Evolutionary conservation across 2,113 vertebrate species (phyloP).

Genomic region (Nesogale talazaci): DNA sequence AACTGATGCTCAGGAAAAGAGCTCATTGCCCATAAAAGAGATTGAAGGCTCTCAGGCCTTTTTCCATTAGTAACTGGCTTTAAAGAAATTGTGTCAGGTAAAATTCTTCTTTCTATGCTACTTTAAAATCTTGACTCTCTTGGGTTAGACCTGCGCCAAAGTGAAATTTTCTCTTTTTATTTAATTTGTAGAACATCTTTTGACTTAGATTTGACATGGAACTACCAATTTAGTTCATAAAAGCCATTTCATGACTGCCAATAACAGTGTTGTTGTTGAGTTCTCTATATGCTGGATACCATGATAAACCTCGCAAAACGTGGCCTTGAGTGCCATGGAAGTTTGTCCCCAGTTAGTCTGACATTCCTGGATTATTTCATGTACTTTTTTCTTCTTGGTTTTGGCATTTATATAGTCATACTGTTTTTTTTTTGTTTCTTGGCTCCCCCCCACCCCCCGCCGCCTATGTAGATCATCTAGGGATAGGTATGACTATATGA

Average conservation of each 20-base stretch:
- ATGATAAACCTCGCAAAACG: background rate
- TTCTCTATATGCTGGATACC: background rate
- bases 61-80: constrained; percentile 53
- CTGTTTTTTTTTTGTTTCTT: background rate
- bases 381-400: constrained; percentile 47
- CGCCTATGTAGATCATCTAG: background rate
- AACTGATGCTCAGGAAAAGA: constrained; percentile 62
- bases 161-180: constrained; percentile 35
- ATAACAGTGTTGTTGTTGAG: background rate
- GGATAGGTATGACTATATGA: background rate
- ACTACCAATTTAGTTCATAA: constrained; percentile 18
- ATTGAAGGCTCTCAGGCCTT: constrained; percentile 44
- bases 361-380: constrained; percentile 31
- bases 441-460: background rate
- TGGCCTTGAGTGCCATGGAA: constrained; percentile 1
- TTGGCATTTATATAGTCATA: background rate
- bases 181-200: constrained; percentile 40
- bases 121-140: constrained; percentile 41
- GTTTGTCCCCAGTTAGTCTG: background rate
- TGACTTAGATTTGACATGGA: background rate
- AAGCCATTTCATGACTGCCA: background rate
- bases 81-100: constrained; percentile 32
- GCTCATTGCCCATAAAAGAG: constrained; percentile 43
- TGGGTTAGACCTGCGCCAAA: constrained; percentile 28
- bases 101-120: constrained; percentile 29